Base-by-base conservation (phyloP, 2,888 invertebrate genomes). In the Platerodrilus igneus region DNA sequence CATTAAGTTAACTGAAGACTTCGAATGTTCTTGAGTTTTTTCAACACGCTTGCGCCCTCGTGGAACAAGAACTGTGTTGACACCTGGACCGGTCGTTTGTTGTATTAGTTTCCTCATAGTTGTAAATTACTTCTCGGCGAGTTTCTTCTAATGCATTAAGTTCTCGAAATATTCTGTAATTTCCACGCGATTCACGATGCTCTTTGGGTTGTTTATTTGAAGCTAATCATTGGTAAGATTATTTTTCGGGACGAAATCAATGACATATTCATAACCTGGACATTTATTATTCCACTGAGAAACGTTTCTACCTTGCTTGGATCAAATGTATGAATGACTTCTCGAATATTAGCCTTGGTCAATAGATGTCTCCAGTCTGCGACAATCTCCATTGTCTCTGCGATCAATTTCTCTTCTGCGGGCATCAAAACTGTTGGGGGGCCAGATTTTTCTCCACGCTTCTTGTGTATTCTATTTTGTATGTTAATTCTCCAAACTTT, bases 91-190 rank as follows among this genome's bases (percentile, higher is more conserved):
- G n/a, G 28, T 66, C 57, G 40, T 62, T 62, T 5, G 49, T 37
- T 3, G 64, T 40, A 29, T 60, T 60, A 1, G 58, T 60, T 37
- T 63, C 59, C 37, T 64, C 60, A 48, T 61, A 65, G 35, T 66
- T 64, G 20, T 39, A 41, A n/a, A 38, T n/a, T 13, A 8, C 9
- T 14, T 8, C 18, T 3, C 27, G n/a, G 18, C 8, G 9, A 16
- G 34, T 14, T 17, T 8, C 27, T 9, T 10, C 11, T 20, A 37
- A 17, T 21, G n/a, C 31, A 2, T 14, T 19, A 31, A 11, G 13
- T 37, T 37, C 19, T 17, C 16, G 21, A 36, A 36, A 37, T 11
- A 30, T 14, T 37, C 25, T 7, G 22, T 31, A 13, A 37, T 27
- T 37, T 37, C 16, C 13, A 23, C n/a, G 14, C 16, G 8, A 10